These are phyloP conservation scores for Athetis lepigone DNA, from an alignment of 2,888 invertebrate genomes.

Conservation along the genomic window DNA sequence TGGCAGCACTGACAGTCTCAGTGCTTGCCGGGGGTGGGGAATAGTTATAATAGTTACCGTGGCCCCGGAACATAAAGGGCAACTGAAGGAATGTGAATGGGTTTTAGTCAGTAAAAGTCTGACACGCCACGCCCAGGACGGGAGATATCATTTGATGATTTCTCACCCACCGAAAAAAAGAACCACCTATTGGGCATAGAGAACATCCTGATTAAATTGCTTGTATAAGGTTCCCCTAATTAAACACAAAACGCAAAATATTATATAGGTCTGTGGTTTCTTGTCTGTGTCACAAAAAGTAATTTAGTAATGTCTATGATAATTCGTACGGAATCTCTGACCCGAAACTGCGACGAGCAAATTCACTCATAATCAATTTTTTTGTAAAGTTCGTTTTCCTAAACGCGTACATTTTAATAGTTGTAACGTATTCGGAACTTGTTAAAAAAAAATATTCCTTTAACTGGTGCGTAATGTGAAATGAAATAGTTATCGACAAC, in stretches of 20 bases:
- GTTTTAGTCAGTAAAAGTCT: no score
- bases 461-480: conserved; percentile 31
- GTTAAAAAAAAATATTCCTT: not conserved
- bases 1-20: no score
- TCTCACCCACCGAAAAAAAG: no score
- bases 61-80: no score
- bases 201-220: no score
- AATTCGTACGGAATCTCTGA: conserved; percentile 4
- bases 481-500: conserved; percentile 28
- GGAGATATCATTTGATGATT: no score
- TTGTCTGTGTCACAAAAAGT: not conserved
- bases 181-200: no score
- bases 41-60: no score
- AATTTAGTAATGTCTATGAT: conserved; percentile 2
- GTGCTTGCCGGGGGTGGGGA: no score
- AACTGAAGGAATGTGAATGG: no score
- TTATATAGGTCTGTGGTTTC: not conserved
- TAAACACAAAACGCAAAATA: not conserved
- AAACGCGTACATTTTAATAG: conserved; percentile 10
- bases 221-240: not conserved
- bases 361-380: conserved; percentile 8
- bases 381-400: conserved; percentile 12
- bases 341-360: conserved; percentile 7
- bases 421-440: conserved; percentile 7
- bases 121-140: no score